Evolutionary conservation across 2,888 invertebrate genomes (phyloP).

Genomic region (Timema cristinae): DNA sequence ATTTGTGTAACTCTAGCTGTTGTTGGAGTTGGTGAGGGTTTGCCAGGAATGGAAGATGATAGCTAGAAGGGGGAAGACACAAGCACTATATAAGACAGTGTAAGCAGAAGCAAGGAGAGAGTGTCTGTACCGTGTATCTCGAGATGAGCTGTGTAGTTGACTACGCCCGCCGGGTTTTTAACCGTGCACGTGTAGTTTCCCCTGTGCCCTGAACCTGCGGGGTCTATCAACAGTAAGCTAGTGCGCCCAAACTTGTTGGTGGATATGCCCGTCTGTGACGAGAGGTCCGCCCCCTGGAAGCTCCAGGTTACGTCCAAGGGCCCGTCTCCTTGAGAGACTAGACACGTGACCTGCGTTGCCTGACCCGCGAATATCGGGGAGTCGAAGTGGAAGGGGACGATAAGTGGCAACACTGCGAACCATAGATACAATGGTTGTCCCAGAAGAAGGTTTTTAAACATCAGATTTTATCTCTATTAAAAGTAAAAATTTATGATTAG

Average conservation of each 20-base stretch:
- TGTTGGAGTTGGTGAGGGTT: no score
- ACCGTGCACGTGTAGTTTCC: slow-evolving; percentile 46
- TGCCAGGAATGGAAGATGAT: no score
- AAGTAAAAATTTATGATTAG: no score
- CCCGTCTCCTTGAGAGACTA: slow-evolving; percentile 41
- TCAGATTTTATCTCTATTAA: no score
- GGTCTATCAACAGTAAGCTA: slow-evolving; percentile 48
- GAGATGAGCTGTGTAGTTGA: slow-evolving; percentile 38
- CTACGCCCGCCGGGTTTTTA: slow-evolving; percentile 40
- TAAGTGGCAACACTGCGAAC: slow-evolving; percentile 55
- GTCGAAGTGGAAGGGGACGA: slow-evolving; percentile 39
- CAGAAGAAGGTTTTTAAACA: no score
- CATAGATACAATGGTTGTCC: background rate
- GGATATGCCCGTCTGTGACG: slow-evolving; percentile 40
- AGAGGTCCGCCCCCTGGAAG: slow-evolving; percentile 37
- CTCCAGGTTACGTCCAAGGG: slow-evolving; percentile 38
- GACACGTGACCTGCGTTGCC: slow-evolving; percentile 40
- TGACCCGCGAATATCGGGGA: slow-evolving; percentile 38
- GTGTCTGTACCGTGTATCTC: slow-evolving; percentile 27
- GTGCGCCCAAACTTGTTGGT: slow-evolving; percentile 47
- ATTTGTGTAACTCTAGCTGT: no score
- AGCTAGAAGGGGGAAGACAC: no score
- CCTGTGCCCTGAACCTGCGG: slow-evolving; percentile 35
- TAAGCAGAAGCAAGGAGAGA: background rate
- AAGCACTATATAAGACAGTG: no score